Base-by-base conservation (phyloP, 2,888 invertebrate genomes). In the Tanytarsus gracilentus region DNA sequence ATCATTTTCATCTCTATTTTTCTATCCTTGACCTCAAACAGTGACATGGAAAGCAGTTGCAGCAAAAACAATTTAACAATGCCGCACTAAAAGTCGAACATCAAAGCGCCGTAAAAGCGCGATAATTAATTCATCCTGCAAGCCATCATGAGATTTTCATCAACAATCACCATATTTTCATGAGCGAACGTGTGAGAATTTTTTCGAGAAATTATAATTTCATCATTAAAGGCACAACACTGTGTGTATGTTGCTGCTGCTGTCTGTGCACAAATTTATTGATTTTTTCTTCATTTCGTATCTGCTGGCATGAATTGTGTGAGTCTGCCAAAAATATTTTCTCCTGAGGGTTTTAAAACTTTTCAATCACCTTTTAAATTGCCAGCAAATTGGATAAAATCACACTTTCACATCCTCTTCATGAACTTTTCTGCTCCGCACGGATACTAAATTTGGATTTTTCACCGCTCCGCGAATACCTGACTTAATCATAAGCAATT, bases 401-500 rank as follows among this genome's bases (percentile, higher is more conserved):
- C n/a, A n/a, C n/a, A n/a, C n/a, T n/a, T n/a, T n/a, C n/a, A n/a
- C n/a, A n/a, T n/a, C n/a, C n/a, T n/a, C n/a, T n/a, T n/a, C n/a
- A n/a, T n/a, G n/a, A n/a, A n/a, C n/a, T n/a, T n/a, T n/a, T n/a
- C n/a, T n/a, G n/a, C n/a, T n/a, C n/a, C n/a, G n/a, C n/a, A n/a
- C n/a, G n/a, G n/a, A n/a, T n/a, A n/a, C n/a, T n/a, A n/a, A n/a
- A n/a, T n/a, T n/a, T n/a, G n/a, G n/a, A n/a, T n/a, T n/a, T n/a
- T n/a, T n/a, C n/a, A n/a, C n/a, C n/a, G n/a, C n/a, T n/a, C n/a
- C 26, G 18, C 14, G 2, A 11, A 58, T 27, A 56, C 56, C 53
- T 56, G 56, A 56, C 44, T 40, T n/a, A 56, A 56, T 58, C 58
- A 58, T 58, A 58, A 58, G 58, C 23, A 58, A 27, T 58, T 18